phyloP scores from a whole-genome alignment of 2,888 invertebrate genomes.

The Phaedon cochleariae region DNA sequence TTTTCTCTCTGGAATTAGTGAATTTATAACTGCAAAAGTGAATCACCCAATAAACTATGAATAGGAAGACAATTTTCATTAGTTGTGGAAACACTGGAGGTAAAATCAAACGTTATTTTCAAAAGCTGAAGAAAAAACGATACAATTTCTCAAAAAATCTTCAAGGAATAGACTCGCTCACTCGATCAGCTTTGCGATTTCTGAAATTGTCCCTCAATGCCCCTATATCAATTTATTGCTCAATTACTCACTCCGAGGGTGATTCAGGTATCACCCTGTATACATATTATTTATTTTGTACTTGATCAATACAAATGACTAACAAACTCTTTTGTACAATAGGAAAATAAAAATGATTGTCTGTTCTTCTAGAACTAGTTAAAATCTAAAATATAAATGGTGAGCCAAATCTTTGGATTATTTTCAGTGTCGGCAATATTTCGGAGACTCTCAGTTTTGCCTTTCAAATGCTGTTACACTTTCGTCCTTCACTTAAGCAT shows the following conservation, averaged over 20 bases:
- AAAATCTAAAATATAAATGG: conserved; percentile 28
- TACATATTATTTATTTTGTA: conserved; percentile 31
- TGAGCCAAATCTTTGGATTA: background rate
- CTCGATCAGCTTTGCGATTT: no score
- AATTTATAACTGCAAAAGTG: background rate
- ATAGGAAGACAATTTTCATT: background rate
- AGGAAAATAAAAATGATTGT: conserved; percentile 36
- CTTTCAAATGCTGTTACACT: no score
- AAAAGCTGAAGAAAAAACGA: background rate
- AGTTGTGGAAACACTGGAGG: background rate
- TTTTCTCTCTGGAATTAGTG: no score
- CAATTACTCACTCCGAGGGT: conserved; percentile 1
- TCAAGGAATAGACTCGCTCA: no score
- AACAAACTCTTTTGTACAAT: conserved; percentile 29
- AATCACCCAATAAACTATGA: background rate
- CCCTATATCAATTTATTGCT: conserved; percentile 14
- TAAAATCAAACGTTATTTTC: background rate
- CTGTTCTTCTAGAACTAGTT: conserved; percentile 39
- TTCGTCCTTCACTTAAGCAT: no score
- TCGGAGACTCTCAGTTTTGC: no score
- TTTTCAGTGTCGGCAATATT: no score
- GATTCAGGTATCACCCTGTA: background rate
- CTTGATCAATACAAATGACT: conserved; percentile 37
- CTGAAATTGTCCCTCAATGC: background rate
- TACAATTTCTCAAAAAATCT: no score